Evolutionary conservation across 2,113 vertebrate species (phyloP), one percentile per base, ranked within the genome.

Genomic region (Hipposideros armiger): DNA sequence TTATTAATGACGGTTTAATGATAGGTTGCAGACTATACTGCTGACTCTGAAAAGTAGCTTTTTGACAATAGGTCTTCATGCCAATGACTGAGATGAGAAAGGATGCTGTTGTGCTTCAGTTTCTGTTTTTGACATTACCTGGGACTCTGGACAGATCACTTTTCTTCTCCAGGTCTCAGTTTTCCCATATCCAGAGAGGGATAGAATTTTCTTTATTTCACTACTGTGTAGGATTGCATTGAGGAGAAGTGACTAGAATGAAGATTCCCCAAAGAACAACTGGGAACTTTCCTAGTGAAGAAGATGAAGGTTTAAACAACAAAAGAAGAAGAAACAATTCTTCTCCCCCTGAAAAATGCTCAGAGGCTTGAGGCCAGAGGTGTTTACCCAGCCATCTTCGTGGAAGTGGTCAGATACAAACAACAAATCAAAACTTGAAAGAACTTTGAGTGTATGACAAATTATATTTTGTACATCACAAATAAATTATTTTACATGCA

Each of bases 401-500:
- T 70, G 36, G n/a, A 93, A 66, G 9, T 74, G 89, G 28, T 52
- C 42, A 91, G 14, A 70, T 78, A 67, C 1, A 69, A 84, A 70
- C 22, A 86, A 42, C 19, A 84, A 69, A 60, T 91, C 0, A 91
- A 93, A 88, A 87, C 30, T 7, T 90, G 40, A 22, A 77, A 47
- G 16, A 45, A 62, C 82, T 93, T 76, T 95, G 69, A 90, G 70
- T 52, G 19, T 17, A 42, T 52, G 26, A n/a, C 9, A 92, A 47
- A 84, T 81, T 69, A 36, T 78, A n/a, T 58, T 73, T 36, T 26
- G 36, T 67, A 64, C 32, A 50, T 81, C 42, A 91, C 40, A 95
- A 81, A 78, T 83, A 56, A 90, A 67, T 67, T 85, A 40, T 82
- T 91, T 95, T 76, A 50, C 47, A 81, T 54, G 10, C 20, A 85